Evolutionary conservation across 2,888 invertebrate species (phyloP).

Genomic region (Drosophila mercatorum): DNA sequence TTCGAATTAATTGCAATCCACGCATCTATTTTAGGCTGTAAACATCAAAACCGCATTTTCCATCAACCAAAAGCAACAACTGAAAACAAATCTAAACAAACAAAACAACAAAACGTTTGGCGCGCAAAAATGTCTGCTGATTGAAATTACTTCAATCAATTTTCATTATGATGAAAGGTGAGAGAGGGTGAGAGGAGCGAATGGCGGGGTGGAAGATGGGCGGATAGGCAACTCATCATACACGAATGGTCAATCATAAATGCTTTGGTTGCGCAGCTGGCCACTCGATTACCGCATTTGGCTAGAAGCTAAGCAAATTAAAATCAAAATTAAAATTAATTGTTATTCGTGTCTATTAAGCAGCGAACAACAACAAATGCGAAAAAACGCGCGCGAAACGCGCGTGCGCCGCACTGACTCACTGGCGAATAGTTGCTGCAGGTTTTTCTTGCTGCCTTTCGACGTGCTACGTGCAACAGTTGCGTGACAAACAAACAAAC

Average conservation of each 20-base stretch:
- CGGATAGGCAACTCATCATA: slow-evolving; percentile 13
- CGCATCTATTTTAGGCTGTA: slow-evolving; percentile 57
- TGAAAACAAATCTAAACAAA: slow-evolving; percentile 63
- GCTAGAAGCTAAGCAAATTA: slow-evolving; percentile 55
- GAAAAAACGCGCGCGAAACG: slow-evolving; percentile 35
- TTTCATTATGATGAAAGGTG: slow-evolving; percentile 57
- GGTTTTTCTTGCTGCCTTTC: slow-evolving; percentile 6
- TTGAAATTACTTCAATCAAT: slow-evolving; percentile 68
- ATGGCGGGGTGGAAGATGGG: not conserved
- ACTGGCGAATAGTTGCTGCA: slow-evolving; percentile 2
- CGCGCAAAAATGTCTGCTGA: slow-evolving; percentile 42
- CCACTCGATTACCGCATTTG: slow-evolving; percentile 22
- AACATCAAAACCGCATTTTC: slow-evolving; percentile 65
- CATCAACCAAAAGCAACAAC: slow-evolving; percentile 23
- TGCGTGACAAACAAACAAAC: slow-evolving; percentile 46
- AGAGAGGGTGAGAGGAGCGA: too few species aligned
- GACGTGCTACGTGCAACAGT: slow-evolving; percentile 57
- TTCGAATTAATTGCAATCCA: slow-evolving; percentile 63
- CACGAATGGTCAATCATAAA: slow-evolving; percentile 32
- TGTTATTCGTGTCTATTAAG: slow-evolving; percentile 70
- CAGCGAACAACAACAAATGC: slow-evolving; percentile 27
- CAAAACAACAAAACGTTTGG: slow-evolving; percentile 44
- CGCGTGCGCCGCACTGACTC: slow-evolving; percentile 46
- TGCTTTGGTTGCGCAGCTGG: slow-evolving; percentile 26
- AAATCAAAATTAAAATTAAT: slow-evolving; percentile 67